phyloP scores from a whole-genome alignment of 2,888 invertebrate species.

The Ypsolopha scabrella region DNA sequence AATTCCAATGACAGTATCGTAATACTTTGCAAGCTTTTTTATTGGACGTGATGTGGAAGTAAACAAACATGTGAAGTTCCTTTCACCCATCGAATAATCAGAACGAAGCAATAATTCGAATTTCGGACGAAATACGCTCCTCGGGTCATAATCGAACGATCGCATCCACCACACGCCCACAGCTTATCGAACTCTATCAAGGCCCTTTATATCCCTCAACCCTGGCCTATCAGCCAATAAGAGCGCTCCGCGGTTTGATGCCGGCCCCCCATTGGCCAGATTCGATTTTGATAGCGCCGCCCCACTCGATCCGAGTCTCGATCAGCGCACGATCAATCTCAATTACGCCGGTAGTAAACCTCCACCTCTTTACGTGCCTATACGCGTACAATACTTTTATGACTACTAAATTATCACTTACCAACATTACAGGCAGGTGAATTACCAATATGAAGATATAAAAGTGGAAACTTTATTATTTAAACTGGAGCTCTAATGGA shows the following conservation, averaged over 20 bases:
- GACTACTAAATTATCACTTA: constrained; percentile 2
- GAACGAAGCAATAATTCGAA: neutral
- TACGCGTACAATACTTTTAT: neutral
- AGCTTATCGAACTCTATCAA: constrained; percentile 64
- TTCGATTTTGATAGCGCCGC: constrained; percentile 67
- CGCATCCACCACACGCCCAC: constrained; percentile 58
- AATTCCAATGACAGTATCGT: neutral
- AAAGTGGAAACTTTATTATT: neutral
- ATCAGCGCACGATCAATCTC: constrained; percentile 41
- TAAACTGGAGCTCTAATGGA: neutral
- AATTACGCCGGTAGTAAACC: constrained; percentile 28
- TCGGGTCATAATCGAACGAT: constrained; percentile 57
- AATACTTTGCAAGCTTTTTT: neutral
- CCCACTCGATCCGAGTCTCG: constrained; percentile 58
- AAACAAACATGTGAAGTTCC: neutral
- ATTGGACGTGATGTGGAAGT: neutral
- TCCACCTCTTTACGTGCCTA: constrained; percentile 19
- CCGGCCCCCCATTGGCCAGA: constrained; percentile 53
- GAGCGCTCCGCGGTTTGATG: constrained; percentile 25
- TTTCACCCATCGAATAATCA: neutral
- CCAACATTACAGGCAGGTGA: neutral
- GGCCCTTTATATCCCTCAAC: constrained; percentile 55
- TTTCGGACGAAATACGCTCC: constrained; percentile 4
- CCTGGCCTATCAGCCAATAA: constrained; percentile 48
- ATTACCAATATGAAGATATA: neutral